A percentile compares a stretch with the other conserved stretches of the same genome.
Conservation (phyloP, 2,888 invertebrate species). For the Ariolimax columbianus region DNA sequence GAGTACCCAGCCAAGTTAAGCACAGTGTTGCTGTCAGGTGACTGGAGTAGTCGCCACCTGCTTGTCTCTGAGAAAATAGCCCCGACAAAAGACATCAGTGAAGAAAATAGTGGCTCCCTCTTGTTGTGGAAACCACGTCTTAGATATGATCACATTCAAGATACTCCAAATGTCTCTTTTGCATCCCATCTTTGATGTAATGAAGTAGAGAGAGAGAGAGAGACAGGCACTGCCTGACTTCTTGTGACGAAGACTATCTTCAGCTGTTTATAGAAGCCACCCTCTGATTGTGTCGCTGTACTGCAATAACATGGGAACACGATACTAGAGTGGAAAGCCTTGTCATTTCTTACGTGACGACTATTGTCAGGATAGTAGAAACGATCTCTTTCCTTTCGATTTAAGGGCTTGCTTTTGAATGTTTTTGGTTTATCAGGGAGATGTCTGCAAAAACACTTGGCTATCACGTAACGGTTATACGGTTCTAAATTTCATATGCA, state of each 20-base stretch:
- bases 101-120: not conserved
- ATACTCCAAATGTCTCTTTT: constrained; percentile 10
- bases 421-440: not conserved
- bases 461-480: not conserved
- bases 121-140: not conserved
- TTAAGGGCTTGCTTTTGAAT: not conserved
- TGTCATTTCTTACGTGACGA: constrained; percentile 7
- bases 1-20: not conserved
- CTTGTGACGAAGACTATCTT: not conserved
- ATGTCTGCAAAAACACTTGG: not conserved
- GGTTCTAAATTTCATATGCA: not conserved
- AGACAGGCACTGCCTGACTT: not conserved
- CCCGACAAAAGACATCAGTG: not conserved
- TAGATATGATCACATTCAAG: not conserved
- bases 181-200: constrained; percentile 12
- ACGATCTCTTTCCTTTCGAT: not conserved
- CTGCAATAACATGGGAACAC: not conserved
- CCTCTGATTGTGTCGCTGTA: not conserved
- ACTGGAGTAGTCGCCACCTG: constrained; percentile 2
- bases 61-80: not conserved
- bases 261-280: not conserved
- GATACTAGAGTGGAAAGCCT: not conserved
- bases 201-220: constrained; percentile 25
- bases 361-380: not conserved
- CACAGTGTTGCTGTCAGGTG: not conserved